Conservation (phyloP, 2,113 vertebrate species). For the Pyrgilauda ruficollis region DNA sequence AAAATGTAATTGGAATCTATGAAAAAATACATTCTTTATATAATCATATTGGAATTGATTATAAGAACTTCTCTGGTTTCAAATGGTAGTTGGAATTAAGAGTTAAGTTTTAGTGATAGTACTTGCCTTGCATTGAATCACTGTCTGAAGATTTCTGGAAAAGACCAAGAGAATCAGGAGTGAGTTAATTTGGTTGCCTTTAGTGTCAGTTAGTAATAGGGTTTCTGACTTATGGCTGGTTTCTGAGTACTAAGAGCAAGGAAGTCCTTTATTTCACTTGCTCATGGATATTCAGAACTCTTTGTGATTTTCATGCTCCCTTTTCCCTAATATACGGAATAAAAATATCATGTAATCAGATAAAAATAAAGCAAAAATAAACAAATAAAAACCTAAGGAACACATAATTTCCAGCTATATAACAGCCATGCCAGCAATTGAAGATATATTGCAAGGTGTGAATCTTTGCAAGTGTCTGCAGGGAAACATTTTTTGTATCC, state of each 20-base stretch:
- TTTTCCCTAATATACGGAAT: background rate
- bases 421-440: background rate
- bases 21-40: background rate
- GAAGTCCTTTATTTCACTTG: background rate
- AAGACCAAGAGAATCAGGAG: background rate
- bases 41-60: background rate
- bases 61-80: background rate
- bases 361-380: background rate
- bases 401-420: background rate
- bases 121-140: background rate
- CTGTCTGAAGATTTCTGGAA: background rate
- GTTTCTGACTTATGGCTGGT: background rate
- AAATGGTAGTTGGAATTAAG: background rate
- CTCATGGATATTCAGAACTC: background rate
- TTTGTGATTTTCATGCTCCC: background rate
- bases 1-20: background rate
- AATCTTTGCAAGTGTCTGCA: background rate
- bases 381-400: background rate
- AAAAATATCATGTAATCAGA: background rate
- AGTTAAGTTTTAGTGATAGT: background rate
- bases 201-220: too few relatives aligned
- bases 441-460: background rate
- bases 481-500: background rate
- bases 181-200: background rate
- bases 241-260: background rate